These are phyloP conservation scores for Hemiprocne comata DNA, from an alignment of 2,113 vertebrate species.

Conservation along the genomic window DNA sequence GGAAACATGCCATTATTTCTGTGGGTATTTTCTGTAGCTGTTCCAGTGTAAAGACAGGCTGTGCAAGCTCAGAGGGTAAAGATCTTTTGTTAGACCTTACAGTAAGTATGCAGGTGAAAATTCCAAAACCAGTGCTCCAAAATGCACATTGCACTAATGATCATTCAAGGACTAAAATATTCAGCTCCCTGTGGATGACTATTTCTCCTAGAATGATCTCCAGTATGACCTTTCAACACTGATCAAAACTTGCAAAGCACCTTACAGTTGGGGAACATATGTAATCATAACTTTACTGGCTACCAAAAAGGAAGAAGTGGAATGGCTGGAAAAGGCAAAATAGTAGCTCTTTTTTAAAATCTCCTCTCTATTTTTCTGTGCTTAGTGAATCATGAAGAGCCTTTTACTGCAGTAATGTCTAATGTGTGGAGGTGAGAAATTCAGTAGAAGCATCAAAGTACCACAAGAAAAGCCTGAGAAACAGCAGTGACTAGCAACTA, in stretches of 20 bases:
- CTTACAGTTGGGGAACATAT: not conserved
- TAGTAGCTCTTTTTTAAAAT: not conserved
- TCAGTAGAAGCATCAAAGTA: not conserved
- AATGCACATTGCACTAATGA: not conserved
- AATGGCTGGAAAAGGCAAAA: not conserved
- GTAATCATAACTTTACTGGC: not conserved
- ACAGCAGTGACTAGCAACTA: not conserved
- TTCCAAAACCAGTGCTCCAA: not conserved
- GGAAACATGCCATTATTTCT: not conserved
- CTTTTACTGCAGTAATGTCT: not conserved
- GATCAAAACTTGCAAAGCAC: not conserved
- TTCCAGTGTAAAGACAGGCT: not conserved
- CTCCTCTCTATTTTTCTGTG: not conserved
- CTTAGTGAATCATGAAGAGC: not conserved
- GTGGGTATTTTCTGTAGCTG: not conserved
- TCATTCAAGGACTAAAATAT: not conserved
- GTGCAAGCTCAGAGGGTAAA: not conserved
- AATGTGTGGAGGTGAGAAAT: not conserved
- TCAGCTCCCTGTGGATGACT: not conserved
- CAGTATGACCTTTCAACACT: not conserved
- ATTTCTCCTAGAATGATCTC: not conserved
- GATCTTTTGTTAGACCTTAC: not conserved
- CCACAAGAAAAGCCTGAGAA: not conserved
- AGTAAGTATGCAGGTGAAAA: not conserved
- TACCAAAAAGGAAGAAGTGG: not conserved